Conservation (phyloP, 2,888 invertebrate species). For the Chamaedrilus cognettii region DNA sequence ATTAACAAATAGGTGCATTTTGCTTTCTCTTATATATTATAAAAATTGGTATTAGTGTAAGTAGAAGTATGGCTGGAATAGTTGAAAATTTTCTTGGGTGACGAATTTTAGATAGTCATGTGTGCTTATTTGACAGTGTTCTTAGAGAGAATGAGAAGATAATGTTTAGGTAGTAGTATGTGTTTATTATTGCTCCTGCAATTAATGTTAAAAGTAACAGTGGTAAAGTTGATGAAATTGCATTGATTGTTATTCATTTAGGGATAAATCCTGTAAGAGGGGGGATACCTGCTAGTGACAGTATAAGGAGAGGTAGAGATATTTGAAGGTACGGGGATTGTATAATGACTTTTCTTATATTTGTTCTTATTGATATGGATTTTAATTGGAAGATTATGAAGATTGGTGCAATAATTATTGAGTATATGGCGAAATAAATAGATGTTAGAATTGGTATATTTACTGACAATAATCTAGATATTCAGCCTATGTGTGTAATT, state of each 20-base stretch:
- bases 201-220: neutral
- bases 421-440: neutral
- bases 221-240: neutral
- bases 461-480: slow-evolving; percentile 8
- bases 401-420: neutral
- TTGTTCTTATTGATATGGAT: too few relatives aligned
- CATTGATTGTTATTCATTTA: slow-evolving; percentile 30
- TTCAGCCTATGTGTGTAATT: slow-evolving; percentile 40
- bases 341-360: neutral
- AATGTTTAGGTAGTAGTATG: neutral
- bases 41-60: slow-evolving; percentile 8
- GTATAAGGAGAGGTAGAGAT: neutral
- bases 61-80: slow-evolving; percentile 2
- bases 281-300: slow-evolving; percentile 31
- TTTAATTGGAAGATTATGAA: neutral
- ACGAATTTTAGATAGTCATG: too few relatives aligned
- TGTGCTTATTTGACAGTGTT: too few relatives aligned
- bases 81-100: neutral
- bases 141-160: neutral
- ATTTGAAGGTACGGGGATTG: neutral
- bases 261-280: slow-evolving; percentile 35
- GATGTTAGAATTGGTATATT: neutral
- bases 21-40: neutral
- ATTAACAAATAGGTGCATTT: neutral
- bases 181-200: neutral